phyloP scores from a whole-genome alignment of 1,140 invertebrate species.

The Bombus waltoni region DNA sequence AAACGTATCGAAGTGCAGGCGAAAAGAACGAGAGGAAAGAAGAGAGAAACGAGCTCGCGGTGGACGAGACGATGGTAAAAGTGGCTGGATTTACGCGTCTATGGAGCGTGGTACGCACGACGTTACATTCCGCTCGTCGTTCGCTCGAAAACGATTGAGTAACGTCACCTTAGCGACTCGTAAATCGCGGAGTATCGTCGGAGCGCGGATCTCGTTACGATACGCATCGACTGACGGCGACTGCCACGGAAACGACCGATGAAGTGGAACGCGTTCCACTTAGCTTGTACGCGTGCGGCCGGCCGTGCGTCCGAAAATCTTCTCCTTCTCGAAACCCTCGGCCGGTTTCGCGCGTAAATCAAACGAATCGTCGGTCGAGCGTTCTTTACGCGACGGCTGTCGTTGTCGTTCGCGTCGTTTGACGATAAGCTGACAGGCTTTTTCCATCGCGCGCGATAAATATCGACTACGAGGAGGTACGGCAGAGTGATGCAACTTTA shows the following conservation, averaged over 20 bases:
- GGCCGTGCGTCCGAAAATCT: neutral
- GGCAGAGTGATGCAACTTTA: conserved; percentile 42
- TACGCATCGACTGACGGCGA: neutral
- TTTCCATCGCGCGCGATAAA: conserved; percentile 44
- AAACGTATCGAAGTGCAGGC: neutral
- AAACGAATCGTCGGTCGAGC: neutral
- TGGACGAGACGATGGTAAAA: neutral
- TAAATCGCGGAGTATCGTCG: conserved; percentile 22
- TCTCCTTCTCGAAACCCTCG: neutral
- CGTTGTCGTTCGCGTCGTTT: neutral
- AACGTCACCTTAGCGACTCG: neutral
- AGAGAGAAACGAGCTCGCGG: too few relatives aligned
- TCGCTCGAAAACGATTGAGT: conserved; percentile 2
- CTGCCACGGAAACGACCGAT: neutral
- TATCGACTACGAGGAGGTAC: neutral
- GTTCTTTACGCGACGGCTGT: neutral
- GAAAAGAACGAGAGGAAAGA: neutral
- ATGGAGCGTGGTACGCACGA: too few relatives aligned
- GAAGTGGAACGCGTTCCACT: conserved; percentile 41
- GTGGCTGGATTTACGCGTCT: neutral
- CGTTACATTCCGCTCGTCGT: neutral
- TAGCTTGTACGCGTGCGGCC: neutral
- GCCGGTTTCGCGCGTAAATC: conserved; percentile 45
- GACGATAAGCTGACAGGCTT: conserved; percentile 53
- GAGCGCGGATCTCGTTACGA: neutral